Conservation (phyloP, 2,888 invertebrate genomes). For the Phengaris arion region DNA sequence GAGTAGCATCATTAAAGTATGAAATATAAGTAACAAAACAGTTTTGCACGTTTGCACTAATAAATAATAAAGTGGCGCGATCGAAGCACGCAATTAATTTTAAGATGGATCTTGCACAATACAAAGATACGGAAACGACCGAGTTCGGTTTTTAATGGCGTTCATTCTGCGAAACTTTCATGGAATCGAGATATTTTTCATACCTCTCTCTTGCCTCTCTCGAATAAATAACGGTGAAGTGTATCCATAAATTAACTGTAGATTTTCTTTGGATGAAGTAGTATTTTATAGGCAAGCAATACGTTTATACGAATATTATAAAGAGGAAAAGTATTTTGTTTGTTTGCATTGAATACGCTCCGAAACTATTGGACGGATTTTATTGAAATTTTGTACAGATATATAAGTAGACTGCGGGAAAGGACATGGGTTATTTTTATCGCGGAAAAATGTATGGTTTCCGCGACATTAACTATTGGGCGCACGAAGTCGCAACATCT, state of each 20-base stretch:
- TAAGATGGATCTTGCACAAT: constrained; percentile 41
- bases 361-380: no score
- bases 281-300: no score
- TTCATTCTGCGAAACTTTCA: constrained; percentile 34
- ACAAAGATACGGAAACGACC: constrained; percentile 40
- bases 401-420: no score
- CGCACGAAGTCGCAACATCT: no score
- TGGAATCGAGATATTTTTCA: constrained; percentile 26
- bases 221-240: not conserved
- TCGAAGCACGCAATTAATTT: constrained; percentile 44
- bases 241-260: not conserved
- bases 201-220: not conserved
- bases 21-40: constrained; percentile 11
- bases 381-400: no score
- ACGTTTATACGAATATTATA: no score
- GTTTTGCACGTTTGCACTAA: constrained; percentile 27
- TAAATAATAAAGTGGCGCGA: constrained; percentile 39
- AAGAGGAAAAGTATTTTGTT: no score
- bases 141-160: constrained; percentile 39
- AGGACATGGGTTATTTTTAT: no score
- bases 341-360: no score
- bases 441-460: no score
- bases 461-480: no score
- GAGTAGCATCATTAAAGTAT: not conserved
- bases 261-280: no score